Base-by-base conservation (phyloP, 2,113 vertebrate species). In the Hippopotamus amphibius region DNA sequence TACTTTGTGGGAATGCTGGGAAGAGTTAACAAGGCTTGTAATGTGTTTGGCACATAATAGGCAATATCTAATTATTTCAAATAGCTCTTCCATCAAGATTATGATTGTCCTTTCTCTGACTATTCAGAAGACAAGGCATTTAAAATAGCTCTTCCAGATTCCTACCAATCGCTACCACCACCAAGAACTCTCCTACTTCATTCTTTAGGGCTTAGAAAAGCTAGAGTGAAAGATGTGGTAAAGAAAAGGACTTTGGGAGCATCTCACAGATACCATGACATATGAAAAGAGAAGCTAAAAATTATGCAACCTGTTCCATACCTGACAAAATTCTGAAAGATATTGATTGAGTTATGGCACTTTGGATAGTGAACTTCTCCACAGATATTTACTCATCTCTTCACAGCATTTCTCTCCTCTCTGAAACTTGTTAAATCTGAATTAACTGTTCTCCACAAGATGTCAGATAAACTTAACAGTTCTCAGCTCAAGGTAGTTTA, bases 291-390 rank as follows among this genome's bases (percentile, higher is more conserved):
- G 26, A 69, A 84, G 43, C 17, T 33, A 66, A 90, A 91, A 90
- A 82, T 21, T 88, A 83, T 55, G 43, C 30, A 50, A 21, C 13
- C 53, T 79, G 13, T 41, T 79, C n/a, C 53, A 69, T 68, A 72
- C 17, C 26, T 89, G 69, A 89, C 61, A 85, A 74, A 61, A 92
- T 48, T 79, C 43, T 89, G 33, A 61, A 93, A 96, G 48, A 81
- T 41, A 82, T 12, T 55, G 43, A 71, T 5, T 57, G 37, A 53
- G 26, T 22, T 92, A 24, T 68, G 68, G 43, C 16, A 88, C 50
- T 66, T 21, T 59, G 8, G 30, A 74, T 84, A 53, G 46, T 48
- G 26, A 77, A 55, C 41, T 90, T 86, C 61, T 33, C 77, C 41
- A 76, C 50, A 82, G 59, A 57, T 16, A 77, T 69, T 63, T 77